These are phyloP conservation scores for Cerastis rubricosa DNA, from an alignment of 2,888 invertebrate species.

Conservation along the genomic window DNA sequence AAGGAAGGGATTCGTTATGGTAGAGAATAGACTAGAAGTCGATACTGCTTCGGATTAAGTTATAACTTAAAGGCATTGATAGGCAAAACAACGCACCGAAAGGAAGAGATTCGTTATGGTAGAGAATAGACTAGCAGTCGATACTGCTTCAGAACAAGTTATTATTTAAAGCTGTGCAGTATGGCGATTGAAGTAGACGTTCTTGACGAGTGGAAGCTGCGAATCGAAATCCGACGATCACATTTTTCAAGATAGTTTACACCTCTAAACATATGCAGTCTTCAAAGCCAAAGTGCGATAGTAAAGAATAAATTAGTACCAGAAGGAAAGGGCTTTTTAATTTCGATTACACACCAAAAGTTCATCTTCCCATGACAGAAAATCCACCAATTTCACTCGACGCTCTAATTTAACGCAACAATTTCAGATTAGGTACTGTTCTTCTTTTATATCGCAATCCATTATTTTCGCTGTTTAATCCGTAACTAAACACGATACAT, in stretches of 20 bases:
- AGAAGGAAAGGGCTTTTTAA: not conserved
- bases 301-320: not conserved
- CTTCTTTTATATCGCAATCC: constrained; percentile 42
- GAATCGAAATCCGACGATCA: not conserved
- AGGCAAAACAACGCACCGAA: not conserved
- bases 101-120: not conserved
- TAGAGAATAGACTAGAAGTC: not conserved
- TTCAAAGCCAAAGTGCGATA: not conserved
- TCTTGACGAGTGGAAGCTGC: not conserved
- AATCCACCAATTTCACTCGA: constrained; percentile 42
- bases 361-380: constrained; percentile 63
- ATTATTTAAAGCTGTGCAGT: too few species aligned
- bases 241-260: not conserved
- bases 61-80: not conserved
- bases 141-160: not conserved
- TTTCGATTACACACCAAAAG: constrained; percentile 32
- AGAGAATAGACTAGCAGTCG: not conserved
- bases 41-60: constrained; percentile 5
- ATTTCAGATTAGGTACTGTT: constrained; percentile 51
- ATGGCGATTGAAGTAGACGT: not conserved
- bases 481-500: constrained; percentile 34
- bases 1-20: not conserved
- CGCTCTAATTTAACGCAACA: constrained; percentile 55
- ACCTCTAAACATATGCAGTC: not conserved
- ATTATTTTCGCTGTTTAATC: constrained; percentile 33